Evolutionary conservation across 1,140 invertebrate genomes (phyloP).

Genomic region (Drosophila varians): DNA sequence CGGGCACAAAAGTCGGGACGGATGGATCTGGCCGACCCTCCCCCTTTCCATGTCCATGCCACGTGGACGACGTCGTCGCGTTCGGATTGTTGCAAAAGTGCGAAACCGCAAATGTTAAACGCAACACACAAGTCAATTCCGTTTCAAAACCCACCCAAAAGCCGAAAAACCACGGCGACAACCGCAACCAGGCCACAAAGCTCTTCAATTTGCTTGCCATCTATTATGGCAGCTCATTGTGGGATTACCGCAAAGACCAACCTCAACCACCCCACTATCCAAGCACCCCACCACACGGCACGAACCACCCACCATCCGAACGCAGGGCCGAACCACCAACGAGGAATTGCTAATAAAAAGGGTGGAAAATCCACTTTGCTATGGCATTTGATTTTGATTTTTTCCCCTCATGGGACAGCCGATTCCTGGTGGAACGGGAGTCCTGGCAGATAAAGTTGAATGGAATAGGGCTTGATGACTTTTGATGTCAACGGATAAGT

Average conservation of each 20-base stretch:
- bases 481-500: constrained; percentile 66
- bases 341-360: constrained; percentile 81
- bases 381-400: constrained; percentile 83
- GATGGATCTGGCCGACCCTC: background rate
- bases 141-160: constrained; percentile 17
- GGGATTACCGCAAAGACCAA: constrained; percentile 67
- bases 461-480: constrained; percentile 45
- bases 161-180: constrained; percentile 39
- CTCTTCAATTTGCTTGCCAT: constrained; percentile 83
- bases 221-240: constrained; percentile 83
- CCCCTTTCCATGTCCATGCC: background rate
- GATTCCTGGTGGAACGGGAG: constrained; percentile 9
- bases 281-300: background rate
- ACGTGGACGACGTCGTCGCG: constrained; percentile 13
- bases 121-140: constrained; percentile 76
- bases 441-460: constrained; percentile 46
- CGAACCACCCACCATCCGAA: constrained; percentile 1
- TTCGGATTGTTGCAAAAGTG: constrained; percentile 80
- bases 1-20: constrained; percentile 2
- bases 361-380: constrained; percentile 83
- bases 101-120: constrained; percentile 83
- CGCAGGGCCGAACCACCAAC: constrained; percentile 33
- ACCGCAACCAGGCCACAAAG: constrained; percentile 78
- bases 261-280: constrained; percentile 23
- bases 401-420: constrained; percentile 55